Conservation (phyloP, 2,113 vertebrate genomes). For the Ophthalmolycus amberensis region DNA sequence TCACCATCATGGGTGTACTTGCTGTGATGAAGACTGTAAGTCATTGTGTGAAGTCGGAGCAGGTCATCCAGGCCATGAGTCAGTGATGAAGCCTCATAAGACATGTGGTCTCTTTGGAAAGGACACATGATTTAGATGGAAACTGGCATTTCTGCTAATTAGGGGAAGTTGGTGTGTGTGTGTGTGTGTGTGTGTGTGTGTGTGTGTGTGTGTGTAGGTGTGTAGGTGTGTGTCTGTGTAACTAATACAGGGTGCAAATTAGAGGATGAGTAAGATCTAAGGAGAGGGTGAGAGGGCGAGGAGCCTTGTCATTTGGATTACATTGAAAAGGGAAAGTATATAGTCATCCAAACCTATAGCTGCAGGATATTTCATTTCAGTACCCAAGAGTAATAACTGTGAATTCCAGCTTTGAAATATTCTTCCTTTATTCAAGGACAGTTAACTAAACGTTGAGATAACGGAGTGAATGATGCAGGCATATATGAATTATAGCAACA, state of each 20-base stretch:
- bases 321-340: slow-evolving; percentile 35
- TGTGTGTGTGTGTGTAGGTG: slow-evolving; percentile 7
- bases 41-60: slow-evolving; percentile 22
- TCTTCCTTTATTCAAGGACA: background rate
- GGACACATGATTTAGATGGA: slow-evolving; percentile 13
- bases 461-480: background rate
- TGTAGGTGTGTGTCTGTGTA: slow-evolving; percentile 21
- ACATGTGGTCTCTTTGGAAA: slow-evolving; percentile 28
- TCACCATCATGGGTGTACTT: background rate
- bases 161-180: slow-evolving; percentile 4
- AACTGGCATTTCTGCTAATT: slow-evolving; percentile 19
- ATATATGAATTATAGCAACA: no score
- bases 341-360: slow-evolving; percentile 27
- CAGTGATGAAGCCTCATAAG: slow-evolving; percentile 12
- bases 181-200: slow-evolving; percentile 24
- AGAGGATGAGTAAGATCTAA: slow-evolving; percentile 55
- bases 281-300: slow-evolving; percentile 46
- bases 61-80: slow-evolving; percentile 24
- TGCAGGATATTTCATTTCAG: slow-evolving; percentile 20
- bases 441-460: background rate
- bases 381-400: slow-evolving; percentile 18
- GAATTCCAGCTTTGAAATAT: slow-evolving; percentile 24
- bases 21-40: slow-evolving; percentile 16
- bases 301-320: slow-evolving; percentile 45
- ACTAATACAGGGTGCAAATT: slow-evolving; percentile 49